Evolutionary conservation across 92 coral and sea anemone genomes (phyloP), one percentile per base, ranked within the genome.

Genomic region (Muricea muricata): DNA sequence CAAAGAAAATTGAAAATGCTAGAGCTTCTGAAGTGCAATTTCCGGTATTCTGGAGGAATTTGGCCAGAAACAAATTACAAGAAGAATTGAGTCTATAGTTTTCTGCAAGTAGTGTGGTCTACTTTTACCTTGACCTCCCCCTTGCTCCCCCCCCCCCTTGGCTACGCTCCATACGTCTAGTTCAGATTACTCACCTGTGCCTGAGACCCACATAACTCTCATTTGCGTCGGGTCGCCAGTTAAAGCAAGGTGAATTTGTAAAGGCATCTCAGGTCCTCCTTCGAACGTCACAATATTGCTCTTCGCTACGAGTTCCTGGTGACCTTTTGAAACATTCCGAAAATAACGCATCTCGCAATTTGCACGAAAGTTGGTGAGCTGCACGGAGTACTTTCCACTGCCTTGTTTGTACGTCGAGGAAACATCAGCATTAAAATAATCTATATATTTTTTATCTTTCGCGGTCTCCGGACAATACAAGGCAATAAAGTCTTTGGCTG

Each of bases 171-270:
- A n/a, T n/a, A n/a, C n/a, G n/a, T n/a, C n/a, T n/a, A n/a, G n/a
- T n/a, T n/a, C n/a, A n/a, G n/a, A n/a, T n/a, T 80, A n/a, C 48
- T 54, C 14, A 37, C 77, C 40, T 72, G 67, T 25, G 63, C 83
- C 45, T 17, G 60, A 52, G 60, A 52, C 79, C 98, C 98, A 95
- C 95, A 91, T 95, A 1, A 93, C 93, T 81, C 98, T 79, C 97
- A 95, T 93, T 75, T 95, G 88, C 34, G 94, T 87, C 21, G 98
- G 98, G 57, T 95, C 88, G 9, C 95, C 93, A 31, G 98, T 93
- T n/a, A 95, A 92, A 26, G 98, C 92, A 20, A 95, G 46, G 70
- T 95, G 98, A 3, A 94, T 93, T 75, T 93, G 97, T 23, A 91
- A 75, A 15, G 98, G 98, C 0, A 50, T 86, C 21, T 95, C 81